Evolutionary conservation across 2,113 vertebrate species (phyloP), one percentile per base, ranked within the genome.

Genomic region (Alethe diademata): DNA sequence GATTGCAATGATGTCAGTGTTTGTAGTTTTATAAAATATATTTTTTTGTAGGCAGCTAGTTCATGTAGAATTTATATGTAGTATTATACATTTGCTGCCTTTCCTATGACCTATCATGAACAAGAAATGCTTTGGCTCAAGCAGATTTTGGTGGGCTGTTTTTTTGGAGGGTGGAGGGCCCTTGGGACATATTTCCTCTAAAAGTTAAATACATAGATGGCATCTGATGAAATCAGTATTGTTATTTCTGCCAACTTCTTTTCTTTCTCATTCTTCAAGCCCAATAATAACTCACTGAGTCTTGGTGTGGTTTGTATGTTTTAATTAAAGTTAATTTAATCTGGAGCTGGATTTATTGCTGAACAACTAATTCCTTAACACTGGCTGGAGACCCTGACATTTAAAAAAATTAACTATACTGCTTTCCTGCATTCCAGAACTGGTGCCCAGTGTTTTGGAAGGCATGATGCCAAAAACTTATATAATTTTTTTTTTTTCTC

Each of bases 251-350:
- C 93, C 94, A 95, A 66, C 40, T 80, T 61, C 26, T 65, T 90
- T 70, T 80, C 64, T 89, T 73, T 70, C 95, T 86, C 29, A 29
- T 87, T 94, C 53, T 72, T 28, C 61, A 89, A 86, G 38, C 31
- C 64, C 45, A 72, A 4, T 88, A 92, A 80, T 62, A 93, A 73
- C 50, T 93, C 80, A 51, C 33, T 22, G 36, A 93, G 50, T 51
- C 86, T 61, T 92, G 90, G n/a, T 75, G 61, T 58, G 35, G 48
- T 90, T 86, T 89, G 51, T 92, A 47, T 94, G 66, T 65, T 95
- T 93, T 95, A 97, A 97, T 96, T 96, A 92, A 96, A 93, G 79
- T 90, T 81, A 91, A 88, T 96, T 96, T 94, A 80, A 71, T 84
- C 65, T 94, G 19, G 36, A 88, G 20, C 42, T 95, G 72, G 65